phyloP scores from a whole-genome alignment of 2,113 vertebrate species.

The Pithys albifrons region DNA sequence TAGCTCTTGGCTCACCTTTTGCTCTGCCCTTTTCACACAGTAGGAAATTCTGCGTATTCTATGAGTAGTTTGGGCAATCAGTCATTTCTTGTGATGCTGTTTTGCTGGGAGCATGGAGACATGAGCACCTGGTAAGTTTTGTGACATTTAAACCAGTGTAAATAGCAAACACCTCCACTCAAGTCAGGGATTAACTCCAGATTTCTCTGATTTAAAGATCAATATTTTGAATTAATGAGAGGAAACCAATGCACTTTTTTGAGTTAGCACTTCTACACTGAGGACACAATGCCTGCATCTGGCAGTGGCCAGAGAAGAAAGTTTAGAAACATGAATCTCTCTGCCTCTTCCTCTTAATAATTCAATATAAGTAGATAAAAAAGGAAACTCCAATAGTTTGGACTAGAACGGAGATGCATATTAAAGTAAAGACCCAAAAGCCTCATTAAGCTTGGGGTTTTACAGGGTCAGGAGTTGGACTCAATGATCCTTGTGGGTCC shows the following conservation, averaged over 20 bases:
- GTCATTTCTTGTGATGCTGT: neutral
- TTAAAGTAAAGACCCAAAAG: neutral
- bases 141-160: slow-evolving; percentile 2
- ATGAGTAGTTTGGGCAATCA: neutral
- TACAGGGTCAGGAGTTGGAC: neutral
- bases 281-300: neutral
- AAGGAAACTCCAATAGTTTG: neutral
- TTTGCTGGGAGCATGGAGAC: neutral
- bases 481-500: neutral
- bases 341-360: neutral
- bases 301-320: neutral
- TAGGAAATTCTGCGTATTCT: neutral
- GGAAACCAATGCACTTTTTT: neutral
- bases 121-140: neutral
- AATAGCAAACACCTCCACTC: slow-evolving; percentile 13
- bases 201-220: slow-evolving; percentile 1
- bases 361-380: neutral
- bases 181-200: slow-evolving; percentile 5
- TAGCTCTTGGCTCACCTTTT: slow-evolving; percentile 38
- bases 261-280: neutral
- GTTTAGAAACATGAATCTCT: neutral
- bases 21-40: slow-evolving; percentile 1
- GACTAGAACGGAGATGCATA: neutral
- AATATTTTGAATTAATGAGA: slow-evolving; percentile 38
- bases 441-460: neutral